Evolutionary conservation across 2,113 vertebrate genomes (phyloP), one percentile per base, ranked within the genome.

Genomic region (Eurypyga helias): DNA sequence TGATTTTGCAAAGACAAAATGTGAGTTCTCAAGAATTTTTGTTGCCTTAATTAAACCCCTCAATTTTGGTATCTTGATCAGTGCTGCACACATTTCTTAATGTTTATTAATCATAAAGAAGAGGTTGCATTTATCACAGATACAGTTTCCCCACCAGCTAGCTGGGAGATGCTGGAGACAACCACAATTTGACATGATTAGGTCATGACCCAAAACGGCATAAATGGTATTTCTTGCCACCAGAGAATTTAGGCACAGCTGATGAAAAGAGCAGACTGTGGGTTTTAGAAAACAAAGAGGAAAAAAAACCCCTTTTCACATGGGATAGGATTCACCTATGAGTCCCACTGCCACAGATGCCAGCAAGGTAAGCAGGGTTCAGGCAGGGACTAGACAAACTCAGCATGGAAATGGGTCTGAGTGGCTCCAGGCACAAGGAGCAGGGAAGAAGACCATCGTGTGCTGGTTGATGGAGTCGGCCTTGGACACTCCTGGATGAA

Each of bases 111-210:
- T 87, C 19, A 36, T 54, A 70, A 91, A 75, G 23, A 7, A 73
- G 13, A 38, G 25, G 18, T 36, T 83, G 43, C 5, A 17, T 54
- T 75, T 83, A 54, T 48, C 57, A 54, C 9, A 54, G 17, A 33
- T 64, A 54, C 21, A 23, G 23, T 67, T 86, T 78, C 31, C 46
- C 29, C 17, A 49, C 11, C 17, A 72, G 17, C 29, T 75, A 36
- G 41, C 25, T 51, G 49, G 49, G n/a, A 87, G 91, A 38, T 84
- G 76, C 87, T 89, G 86, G 79, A 87, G 76, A 71, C 92, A 96
- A 95, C 79, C 82, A 71, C 51, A 36, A 34, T 29, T 76, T 83
- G 48, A 33, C 17, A 73, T 28, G 87, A 94, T 96, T 91, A 70
- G 34, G 85, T 96, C 72, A 96, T 95, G 85, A 83, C 58, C 65